These are phyloP conservation scores for Hetaerina titia DNA, from an alignment of 2,888 invertebrate species.

Conservation along the genomic window DNA sequence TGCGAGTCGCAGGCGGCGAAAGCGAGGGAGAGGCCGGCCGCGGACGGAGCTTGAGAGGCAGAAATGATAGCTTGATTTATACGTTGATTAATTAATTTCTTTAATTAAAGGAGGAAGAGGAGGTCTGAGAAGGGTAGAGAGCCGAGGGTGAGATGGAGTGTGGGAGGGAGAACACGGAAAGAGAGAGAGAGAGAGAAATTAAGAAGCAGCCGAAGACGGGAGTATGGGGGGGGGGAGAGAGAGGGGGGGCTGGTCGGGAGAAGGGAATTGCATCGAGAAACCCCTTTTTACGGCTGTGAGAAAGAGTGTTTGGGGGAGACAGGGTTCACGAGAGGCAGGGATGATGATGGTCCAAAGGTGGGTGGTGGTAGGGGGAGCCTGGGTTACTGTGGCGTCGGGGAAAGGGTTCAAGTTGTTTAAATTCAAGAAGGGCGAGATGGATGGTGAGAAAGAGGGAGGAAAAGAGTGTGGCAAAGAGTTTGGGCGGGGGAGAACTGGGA, in stretches of 20 bases:
- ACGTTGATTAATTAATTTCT: slow-evolving; percentile 39
- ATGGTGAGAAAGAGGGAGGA: slow-evolving; percentile 5
- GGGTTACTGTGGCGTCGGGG: not conserved
- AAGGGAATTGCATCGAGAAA: not conserved
- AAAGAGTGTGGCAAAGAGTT: not conserved
- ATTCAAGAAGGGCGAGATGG: slow-evolving; percentile 10
- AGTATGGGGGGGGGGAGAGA: not conserved
- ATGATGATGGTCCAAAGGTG: too few species aligned
- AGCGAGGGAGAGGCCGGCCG: not conserved
- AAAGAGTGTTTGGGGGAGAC: not conserved
- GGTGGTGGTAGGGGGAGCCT: not conserved
- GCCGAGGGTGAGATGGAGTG: not conserved
- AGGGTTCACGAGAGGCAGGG: not conserved
- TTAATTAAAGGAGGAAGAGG: slow-evolving; percentile 3
- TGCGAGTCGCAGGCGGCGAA: not conserved
- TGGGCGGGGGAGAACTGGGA: not conserved
- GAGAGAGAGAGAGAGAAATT: not conserved
- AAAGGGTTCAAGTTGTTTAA: slow-evolving; percentile 29
- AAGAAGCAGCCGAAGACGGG: not conserved
- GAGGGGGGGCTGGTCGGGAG: not conserved
- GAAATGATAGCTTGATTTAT: slow-evolving; percentile 41
- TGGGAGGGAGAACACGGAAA: not conserved
- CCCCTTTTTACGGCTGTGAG: not conserved
- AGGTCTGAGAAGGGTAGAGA: not conserved
- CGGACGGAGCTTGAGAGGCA: not conserved